These are phyloP conservation scores for Eriosoma lanigerum DNA, from an alignment of 1,140 invertebrate species.

Conservation along the genomic window DNA sequence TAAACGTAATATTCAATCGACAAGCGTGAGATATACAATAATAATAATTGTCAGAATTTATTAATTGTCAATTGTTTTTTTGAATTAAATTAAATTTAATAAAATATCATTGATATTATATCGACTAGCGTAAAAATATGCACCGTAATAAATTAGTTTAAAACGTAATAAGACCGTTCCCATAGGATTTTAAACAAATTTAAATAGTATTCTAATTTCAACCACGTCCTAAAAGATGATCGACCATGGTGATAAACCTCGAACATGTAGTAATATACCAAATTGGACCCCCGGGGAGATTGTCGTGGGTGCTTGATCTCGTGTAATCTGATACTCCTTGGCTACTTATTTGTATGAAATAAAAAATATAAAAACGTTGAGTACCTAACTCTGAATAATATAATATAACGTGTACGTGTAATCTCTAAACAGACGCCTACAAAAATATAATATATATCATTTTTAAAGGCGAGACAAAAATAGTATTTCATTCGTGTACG, in stretches of 20 bases:
- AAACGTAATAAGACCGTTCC: background rate
- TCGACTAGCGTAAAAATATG: background rate
- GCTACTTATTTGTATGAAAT: conserved; percentile 39
- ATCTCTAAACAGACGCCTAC: background rate
- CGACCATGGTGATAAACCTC: conserved; percentile 20
- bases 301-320: conserved; percentile 39
- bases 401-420: background rate
- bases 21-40: conserved; percentile 9
- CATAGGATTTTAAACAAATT: background rate
- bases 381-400: background rate
- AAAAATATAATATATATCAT: background rate
- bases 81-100: conserved; percentile 5
- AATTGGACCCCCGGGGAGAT: conserved; percentile 43
- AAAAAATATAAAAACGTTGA: conserved; percentile 11
- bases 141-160: conserved; percentile 24
- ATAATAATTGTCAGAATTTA: conserved; percentile 28
- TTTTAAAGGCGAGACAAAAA: background rate
- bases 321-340: conserved; percentile 37
- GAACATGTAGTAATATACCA: conserved; percentile 6
- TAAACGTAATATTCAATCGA: background rate
- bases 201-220: conserved; percentile 21
- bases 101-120: conserved; percentile 17
- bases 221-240: conserved; percentile 13
- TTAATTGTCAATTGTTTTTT: conserved; percentile 16
- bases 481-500: background rate